A percentile compares a stretch with the other conserved stretches of the same genome.
Evolutionary conservation across 2,888 invertebrate species (phyloP).

Genomic region (Pandemis cinnamomeana): DNA sequence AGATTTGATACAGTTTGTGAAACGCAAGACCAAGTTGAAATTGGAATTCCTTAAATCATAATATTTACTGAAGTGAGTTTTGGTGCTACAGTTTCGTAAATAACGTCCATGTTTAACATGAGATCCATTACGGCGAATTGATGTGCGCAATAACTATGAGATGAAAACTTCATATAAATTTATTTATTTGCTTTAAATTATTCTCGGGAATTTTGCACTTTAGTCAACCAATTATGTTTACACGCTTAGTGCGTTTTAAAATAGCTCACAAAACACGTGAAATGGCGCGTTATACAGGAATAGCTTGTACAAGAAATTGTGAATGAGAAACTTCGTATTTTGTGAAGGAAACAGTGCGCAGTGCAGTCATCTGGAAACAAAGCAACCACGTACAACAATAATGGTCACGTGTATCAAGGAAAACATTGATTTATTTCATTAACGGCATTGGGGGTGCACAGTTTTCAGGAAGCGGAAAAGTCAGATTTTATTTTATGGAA

Average conservation of each 20-base stretch:
- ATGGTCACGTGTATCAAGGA: slow-evolving; percentile 28
- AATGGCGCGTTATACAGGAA: slow-evolving; percentile 39
- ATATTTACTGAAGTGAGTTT: slow-evolving; percentile 34
- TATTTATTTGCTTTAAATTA: neutral
- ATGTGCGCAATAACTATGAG: neutral
- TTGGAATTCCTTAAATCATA: slow-evolving; percentile 18
- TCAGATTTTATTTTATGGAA: neutral
- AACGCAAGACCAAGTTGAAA: slow-evolving; percentile 24
- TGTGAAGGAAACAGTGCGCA: slow-evolving; percentile 20
- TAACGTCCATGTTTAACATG: slow-evolving; percentile 12
- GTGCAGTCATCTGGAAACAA: slow-evolving; percentile 21
- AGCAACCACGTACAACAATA: slow-evolving; percentile 12
- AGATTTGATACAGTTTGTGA: slow-evolving; percentile 27
- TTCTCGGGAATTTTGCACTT: slow-evolving; percentile 16
- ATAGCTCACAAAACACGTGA: slow-evolving; percentile 42
- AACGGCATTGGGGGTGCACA: slow-evolving; percentile 21
- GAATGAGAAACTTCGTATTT: slow-evolving; percentile 33
- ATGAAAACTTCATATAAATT: slow-evolving; percentile 7
- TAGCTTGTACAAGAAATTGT: slow-evolving; percentile 31
- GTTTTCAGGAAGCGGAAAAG: slow-evolving; percentile 14
- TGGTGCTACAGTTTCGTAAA: slow-evolving; percentile 29
- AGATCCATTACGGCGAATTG: slow-evolving; percentile 18
- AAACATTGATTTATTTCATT: slow-evolving; percentile 32
- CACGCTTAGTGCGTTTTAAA: slow-evolving; percentile 46
- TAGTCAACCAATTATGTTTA: slow-evolving; percentile 47